Evolutionary conservation across 2,888 invertebrate species (phyloP), one percentile per base, ranked within the genome.

Genomic region (Lissonota sp.): DNA sequence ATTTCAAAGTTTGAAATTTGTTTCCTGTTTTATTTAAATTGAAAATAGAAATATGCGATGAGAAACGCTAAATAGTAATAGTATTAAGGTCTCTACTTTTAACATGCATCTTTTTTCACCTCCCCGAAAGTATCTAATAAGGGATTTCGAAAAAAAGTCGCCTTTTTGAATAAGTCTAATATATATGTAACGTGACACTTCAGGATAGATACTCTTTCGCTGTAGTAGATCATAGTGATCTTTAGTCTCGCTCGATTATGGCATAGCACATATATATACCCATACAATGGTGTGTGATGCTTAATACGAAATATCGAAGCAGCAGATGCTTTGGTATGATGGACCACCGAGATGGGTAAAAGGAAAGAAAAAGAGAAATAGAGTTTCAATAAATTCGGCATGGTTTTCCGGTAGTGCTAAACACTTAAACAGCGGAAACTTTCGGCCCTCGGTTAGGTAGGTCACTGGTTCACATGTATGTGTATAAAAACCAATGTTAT

Each of bases 341-440:
- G 74, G 87, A 88, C 87, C 88, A 87, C 87, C 88, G 80, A 77
- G 72, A 71, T 58, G 81, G 40, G 51, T 12, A 73, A 73, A 66
- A n/a, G 63, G 72, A 8, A 42, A 66, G 46, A 49, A 67, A 58
- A 8, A 58, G 46, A 62, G 46, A 73, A 86, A 63, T 80, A 84
- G 77, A 79, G 83, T 85, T 87, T 85, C 82, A 70, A 89, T 88
- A 84, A 90, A 90, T 91, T 91, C 85, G 90, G 72, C 70, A 87
- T 85, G 89, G 87, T 86, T 86, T 85, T 88, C 83, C 79, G 70
- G 76, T 74, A 74, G 74, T 83, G 77, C 85, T 86, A 86, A 89
- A 86, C 82, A 83, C 79, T 69, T 44, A 75, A 82, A 78, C 76
- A 73, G 64, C 69, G 55, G 14, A 60, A 78, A 81, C 67, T 71